phyloP scores from a whole-genome alignment of 2,113 vertebrate species.

The Hydropotes inermis region DNA sequence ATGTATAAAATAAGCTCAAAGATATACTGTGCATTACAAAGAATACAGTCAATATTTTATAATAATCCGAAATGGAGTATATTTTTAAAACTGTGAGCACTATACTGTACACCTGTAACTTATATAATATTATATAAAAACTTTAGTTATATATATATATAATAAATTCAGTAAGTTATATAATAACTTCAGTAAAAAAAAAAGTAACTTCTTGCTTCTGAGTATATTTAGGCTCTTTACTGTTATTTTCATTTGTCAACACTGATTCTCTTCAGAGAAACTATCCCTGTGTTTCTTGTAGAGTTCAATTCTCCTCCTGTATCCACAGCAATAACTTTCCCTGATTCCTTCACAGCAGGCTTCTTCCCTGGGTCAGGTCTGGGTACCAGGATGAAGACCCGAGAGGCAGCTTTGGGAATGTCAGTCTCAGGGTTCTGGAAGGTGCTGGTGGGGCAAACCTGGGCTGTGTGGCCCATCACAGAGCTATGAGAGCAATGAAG shows the following conservation, averaged over 20 bases:
- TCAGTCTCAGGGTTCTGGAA: not conserved
- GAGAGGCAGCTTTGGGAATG: not conserved
- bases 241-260: not conserved
- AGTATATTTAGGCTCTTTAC: not conserved
- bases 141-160: not conserved
- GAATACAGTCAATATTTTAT: not conserved
- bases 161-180: not conserved
- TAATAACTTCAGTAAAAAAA: not conserved
- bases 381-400: fast-evolving
- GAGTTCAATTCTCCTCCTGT: not conserved
- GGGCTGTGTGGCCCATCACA: too few species aligned
- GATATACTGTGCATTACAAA: not conserved
- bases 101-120: not conserved
- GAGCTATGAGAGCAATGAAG: not conserved
- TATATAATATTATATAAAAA: not conserved
- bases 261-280: not conserved
- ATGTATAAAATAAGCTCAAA: not conserved
- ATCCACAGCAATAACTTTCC: not conserved
- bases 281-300: not conserved
- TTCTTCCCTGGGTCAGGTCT: not conserved
- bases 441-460: not conserved
- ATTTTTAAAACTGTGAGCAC: not conserved
- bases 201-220: not conserved
- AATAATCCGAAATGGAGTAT: not conserved
- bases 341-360: not conserved